A percentile compares a stretch with the other conserved stretches of the same genome.
phyloP scores from a whole-genome alignment of 2,797 vertebrate genomes.

The Vultur gryphus region DNA sequence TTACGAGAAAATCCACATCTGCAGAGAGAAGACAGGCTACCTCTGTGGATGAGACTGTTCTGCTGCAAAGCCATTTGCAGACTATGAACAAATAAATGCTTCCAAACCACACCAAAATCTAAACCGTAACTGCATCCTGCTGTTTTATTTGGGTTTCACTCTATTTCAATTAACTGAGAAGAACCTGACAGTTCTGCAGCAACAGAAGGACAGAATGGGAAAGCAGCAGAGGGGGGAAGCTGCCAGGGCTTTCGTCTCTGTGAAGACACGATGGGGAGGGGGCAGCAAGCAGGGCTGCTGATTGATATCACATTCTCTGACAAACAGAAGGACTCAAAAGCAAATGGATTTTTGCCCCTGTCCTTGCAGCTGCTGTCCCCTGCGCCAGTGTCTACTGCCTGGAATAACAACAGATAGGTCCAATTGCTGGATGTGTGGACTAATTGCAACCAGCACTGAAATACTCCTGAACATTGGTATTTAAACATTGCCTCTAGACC shows the following conservation, averaged over 20 bases:
- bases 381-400: neutral
- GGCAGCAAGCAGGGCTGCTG: neutral
- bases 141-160: neutral
- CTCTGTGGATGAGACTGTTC: neutral
- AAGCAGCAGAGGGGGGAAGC: neutral
- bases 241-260: neutral
- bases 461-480: neutral
- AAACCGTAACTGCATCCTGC: fast-evolving
- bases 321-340: neutral
- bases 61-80: neutral
- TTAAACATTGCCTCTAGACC: neutral
- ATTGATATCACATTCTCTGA: neutral
- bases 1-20: neutral
- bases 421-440: neutral
- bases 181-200: neutral
- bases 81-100: neutral
- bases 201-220: neutral
- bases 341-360: neutral
- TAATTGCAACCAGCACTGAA: neutral
- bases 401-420: neutral
- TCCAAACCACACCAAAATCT: neutral
- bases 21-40: neutral
- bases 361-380: neutral
- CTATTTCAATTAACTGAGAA: neutral
- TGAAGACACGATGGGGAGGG: neutral